Base-by-base conservation (phyloP, 2,113 vertebrate species). In the Apodemus sylvaticus region DNA sequence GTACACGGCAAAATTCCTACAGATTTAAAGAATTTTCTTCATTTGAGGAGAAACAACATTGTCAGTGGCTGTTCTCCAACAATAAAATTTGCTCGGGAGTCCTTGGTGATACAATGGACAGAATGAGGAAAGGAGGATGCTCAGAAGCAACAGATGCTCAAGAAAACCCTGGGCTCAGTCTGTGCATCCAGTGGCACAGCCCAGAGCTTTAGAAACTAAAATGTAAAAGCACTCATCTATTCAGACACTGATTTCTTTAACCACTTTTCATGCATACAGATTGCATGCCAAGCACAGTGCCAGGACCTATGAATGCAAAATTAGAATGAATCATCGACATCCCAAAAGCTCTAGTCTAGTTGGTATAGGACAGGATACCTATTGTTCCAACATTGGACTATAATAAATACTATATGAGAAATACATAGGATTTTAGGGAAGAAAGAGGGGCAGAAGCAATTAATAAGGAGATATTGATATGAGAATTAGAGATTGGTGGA, bases 1-100 rank as follows among this genome's bases (percentile, higher is more conserved):
- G 73, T 55, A 86, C 91, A 74, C 88, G 70, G 82, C 66, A 79
- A 93, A 95, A 94, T 86, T 90, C 92, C 71, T 89, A 24, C 90
- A 92, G 76, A 53, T 82, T 94, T 92, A n/a, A 95, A 92, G 62
- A 90, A 64, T 45, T 89, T 81, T 77, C 88, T 90, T 92, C 78
- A 55, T 95, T 90, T 86, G 85, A 92, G 74, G 42, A 89, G 66
- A 29, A 95, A 88, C 73, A 71, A 74, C 1, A 0, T 48, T 79
- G 62, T 85, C 83, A 36, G 42, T 73, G 48, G 76, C 42, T 81
- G 13, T 55, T 86, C 36, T 66, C 64, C 87, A 83, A 70, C 36
- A 78, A 51, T 48, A 83, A 22, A 62, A 76, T 93, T 94, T 96
- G 51, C 36, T 22, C 76, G 48, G 19, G 48, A 86, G 58, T 53